phyloP scores from a whole-genome alignment of 2,888 invertebrate genomes.

The Argyra leucocephala region DNA sequence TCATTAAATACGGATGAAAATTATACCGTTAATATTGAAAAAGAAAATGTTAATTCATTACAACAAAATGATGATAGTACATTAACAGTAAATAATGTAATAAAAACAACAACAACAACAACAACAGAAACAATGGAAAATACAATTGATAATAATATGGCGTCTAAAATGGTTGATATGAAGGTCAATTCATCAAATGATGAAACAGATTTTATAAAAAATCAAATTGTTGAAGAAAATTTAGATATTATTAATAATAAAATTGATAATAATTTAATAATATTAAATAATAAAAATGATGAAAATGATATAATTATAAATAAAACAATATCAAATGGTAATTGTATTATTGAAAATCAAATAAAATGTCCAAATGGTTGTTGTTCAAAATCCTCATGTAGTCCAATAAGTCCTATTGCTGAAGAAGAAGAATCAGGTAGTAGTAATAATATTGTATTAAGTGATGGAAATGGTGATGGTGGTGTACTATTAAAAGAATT shows the following conservation, averaged over 20 bases:
- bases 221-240: not conserved
- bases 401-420: conserved; percentile 7
- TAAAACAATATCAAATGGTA: conserved; percentile 7
- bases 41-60: not conserved
- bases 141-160: conserved; percentile 1
- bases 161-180: conserved; percentile 4
- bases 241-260: not conserved
- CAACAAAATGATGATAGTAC: not conserved
- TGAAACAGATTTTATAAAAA: not conserved
- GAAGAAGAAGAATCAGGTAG: conserved; percentile 5
- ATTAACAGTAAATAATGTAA: not conserved
- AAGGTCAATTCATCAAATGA: not conserved
- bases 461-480: not conserved
- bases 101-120: not conserved
- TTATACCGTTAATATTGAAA: not conserved
- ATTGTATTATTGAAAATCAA: conserved; percentile 7
- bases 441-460: not conserved
- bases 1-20: not conserved
- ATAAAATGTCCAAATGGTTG: not conserved
- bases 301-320: not conserved
- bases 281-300: not conserved
- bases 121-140: not conserved
- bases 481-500: not conserved
- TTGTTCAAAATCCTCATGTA: not conserved
- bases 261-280: not conserved